Base-by-base conservation (phyloP, 2,113 vertebrate genomes). In the Athene cunicularia region DNA sequence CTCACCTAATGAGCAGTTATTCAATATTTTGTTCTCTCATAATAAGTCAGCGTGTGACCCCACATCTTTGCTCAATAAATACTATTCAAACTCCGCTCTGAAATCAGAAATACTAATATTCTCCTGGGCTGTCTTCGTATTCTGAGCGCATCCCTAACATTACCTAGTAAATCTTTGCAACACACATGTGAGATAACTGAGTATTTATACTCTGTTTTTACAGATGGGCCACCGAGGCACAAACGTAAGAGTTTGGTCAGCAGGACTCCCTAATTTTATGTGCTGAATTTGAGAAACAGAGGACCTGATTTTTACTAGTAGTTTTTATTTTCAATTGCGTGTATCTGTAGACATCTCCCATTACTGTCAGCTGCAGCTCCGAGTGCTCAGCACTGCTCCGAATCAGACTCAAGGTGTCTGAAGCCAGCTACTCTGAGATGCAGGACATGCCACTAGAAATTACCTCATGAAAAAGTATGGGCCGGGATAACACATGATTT, bases 21-120 rank as follows among this genome's bases (percentile, higher is more conserved):
- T 93, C 74, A 95, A 56, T 93, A 82, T 94, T 96, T 87, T 80
- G 19, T 88, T 94, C 86, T 86, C 66, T 90, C 59, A 14, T 83
- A 81, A 55, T 93, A 91, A 79, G 37, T 68, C 77, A 85, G 27
- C 4, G 3, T 88, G 63, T 88, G 88, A 93, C 75, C 28, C 71
- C 49, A 66, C 20, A 66, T n/a, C n/a, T 72, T 91, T 73, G 27
- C 64, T 88, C 85, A 88, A 92, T 92, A 87, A 87, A 45, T 55
- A 37, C 16, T 93, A 58, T 94, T 76, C 74, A 92, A 73, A 86
- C 53, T 74, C 80, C 83, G 53, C 37, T 94, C 71, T 94, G 62
- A 76, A 95, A 88, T 88, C 58, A 83, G 45, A 93, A 95, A 82
- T 73, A 76, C 8, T 80, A 18, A 83, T 96, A 95, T 88, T 86